Conservation (phyloP, 2,113 vertebrate genomes). For the Lutjanus erythropterus region DNA sequence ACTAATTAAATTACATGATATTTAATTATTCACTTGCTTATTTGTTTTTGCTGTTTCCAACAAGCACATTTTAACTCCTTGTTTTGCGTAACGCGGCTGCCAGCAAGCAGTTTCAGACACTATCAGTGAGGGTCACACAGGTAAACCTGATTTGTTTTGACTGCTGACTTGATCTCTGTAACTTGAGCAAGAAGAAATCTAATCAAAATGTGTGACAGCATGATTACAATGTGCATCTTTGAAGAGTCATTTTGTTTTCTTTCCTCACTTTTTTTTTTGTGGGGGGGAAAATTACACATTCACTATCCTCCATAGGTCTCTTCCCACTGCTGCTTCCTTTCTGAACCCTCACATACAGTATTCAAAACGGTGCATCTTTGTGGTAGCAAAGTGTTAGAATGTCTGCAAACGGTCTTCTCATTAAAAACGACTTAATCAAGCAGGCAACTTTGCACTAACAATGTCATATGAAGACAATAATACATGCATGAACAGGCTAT, state of each 20-base stretch:
- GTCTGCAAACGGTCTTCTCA: background rate
- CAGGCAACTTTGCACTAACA: conserved; percentile 19
- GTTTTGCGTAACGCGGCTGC: conserved; percentile 2
- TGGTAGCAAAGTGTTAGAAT: conserved; percentile 4
- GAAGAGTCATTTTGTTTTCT: background rate
- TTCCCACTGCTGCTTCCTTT: background rate
- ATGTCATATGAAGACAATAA: conserved; percentile 4
- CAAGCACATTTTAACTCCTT: background rate
- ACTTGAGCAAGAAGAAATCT: background rate
- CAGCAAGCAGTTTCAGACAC: background rate
- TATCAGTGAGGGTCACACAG: background rate
- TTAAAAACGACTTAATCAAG: conserved; percentile 8
- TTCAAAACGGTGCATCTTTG: background rate
- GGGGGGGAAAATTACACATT: too few species aligned
- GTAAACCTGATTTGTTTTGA: background rate
- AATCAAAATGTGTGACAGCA: background rate
- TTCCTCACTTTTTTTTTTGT: background rate
- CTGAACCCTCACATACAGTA: background rate
- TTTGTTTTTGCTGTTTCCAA: conserved; percentile 27
- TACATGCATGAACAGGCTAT: conserved; percentile 18
- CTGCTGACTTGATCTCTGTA: background rate
- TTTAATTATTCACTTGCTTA: conserved; percentile 48
- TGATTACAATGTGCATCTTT: background rate
- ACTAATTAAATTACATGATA: conserved; percentile 48
- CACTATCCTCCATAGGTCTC: background rate